Base-by-base conservation (phyloP, 1,140 invertebrate genomes). In the Coenobita brevimanus region DNA sequence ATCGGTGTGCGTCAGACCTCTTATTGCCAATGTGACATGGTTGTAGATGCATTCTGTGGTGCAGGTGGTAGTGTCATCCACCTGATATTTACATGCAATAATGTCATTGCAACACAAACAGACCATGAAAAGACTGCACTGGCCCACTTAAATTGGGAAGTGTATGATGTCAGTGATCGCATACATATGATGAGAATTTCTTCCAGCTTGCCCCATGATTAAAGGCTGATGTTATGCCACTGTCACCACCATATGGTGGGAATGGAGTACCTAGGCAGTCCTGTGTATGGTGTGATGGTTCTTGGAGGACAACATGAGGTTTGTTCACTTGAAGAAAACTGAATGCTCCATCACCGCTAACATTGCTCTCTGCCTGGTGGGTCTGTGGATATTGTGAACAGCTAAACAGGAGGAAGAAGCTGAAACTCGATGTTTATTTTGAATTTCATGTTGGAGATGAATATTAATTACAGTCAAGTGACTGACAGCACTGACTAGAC, bases 11-110 rank as follows among this genome's bases (percentile, higher is more conserved):
- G 99, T 92, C 96, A 98, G 89, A 98, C 99, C 0, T 93, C 96
- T 89, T 94, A 96, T 82, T 95, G 95, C 89, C 92, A 93, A 46
- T 95, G 95, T 91, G 96, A 97, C 92, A 92, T 97, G 0, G 95
- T 99, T n/a, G 93, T 99, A 0, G 98, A 99, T 94, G 98, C 96
- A 6, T 99, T 99, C 93, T 99, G 98, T 93, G 99, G 99, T 33
- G 97, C 97, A 89, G 99, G 99, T 21, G 98, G 99, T 6, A 99
- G 99, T 93, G 93, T 97, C 0, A 99, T 99, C 92, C 98, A 99
- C 93, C 99, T 99, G 93, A 98, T 98, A 2, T 93, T 95, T 33
- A 96, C 95, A 15, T 98, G 97, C 92, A 94, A 96, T 91, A 95
- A 95, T 94, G 98, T 99, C 6, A 96, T 99, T 91, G 97, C 97